These are phyloP conservation scores for Atrina japonica DNA, from an alignment of 2,888 invertebrate genomes.

Conservation along the genomic window DNA sequence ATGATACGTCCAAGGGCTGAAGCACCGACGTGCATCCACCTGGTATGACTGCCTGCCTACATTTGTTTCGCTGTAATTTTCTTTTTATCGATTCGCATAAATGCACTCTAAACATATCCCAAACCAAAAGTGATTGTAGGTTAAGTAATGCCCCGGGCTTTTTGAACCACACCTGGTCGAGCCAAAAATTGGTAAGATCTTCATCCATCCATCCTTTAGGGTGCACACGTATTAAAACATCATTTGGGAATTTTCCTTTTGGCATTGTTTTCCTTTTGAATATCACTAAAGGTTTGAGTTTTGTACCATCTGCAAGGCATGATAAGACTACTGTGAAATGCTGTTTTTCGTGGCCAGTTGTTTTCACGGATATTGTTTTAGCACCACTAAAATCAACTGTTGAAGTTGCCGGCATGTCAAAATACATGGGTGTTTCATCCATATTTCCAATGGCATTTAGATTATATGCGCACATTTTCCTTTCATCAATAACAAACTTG, in stretches of 20 bases:
- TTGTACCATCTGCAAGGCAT: conserved; percentile 49
- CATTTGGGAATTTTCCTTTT: conserved; percentile 45
- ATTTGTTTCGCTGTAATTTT: too few relatives aligned
- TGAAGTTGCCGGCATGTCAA: conserved; percentile 45
- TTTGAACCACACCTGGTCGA: conserved; percentile 41
- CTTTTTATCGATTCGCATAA: neutral
- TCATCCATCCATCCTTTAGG: conserved; percentile 51
- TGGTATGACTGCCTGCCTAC: too few relatives aligned
- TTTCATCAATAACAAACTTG: conserved; percentile 13
- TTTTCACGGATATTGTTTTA: conserved; percentile 35
- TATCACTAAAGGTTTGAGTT: conserved; percentile 48
- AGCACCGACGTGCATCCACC: too few relatives aligned
- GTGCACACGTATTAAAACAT: conserved; percentile 37
- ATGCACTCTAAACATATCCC: conserved; percentile 24
- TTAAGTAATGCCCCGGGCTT: conserved; percentile 42
- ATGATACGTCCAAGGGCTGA: too few relatives aligned
- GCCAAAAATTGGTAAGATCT: conserved; percentile 22
- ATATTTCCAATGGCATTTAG: conserved; percentile 37
- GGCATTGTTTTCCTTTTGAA: conserved; percentile 54
- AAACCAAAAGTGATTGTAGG: neutral
- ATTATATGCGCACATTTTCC: conserved; percentile 10
- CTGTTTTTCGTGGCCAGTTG: conserved; percentile 42
- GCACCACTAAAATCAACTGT: conserved; percentile 40
- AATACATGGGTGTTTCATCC: conserved; percentile 30
- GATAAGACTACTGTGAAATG: conserved; percentile 53